Evolutionary conservation across 1,140 invertebrate species (phyloP).

Genomic region (Steinernema feltiae): DNA sequence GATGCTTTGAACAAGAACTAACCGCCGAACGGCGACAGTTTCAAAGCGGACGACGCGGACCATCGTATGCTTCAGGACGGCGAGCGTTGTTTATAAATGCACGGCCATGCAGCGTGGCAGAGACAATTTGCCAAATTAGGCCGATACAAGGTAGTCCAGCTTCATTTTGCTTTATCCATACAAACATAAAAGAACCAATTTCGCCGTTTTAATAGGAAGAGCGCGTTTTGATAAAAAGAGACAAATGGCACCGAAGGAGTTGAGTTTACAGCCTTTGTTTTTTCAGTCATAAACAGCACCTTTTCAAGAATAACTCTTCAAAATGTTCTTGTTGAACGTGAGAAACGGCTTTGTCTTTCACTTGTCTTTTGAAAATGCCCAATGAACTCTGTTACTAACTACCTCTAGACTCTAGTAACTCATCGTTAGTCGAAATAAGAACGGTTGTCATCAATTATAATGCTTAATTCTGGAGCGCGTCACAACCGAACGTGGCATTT

Average conservation of each 20-base stretch:
- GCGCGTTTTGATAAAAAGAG: too few relatives aligned
- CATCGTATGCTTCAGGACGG: neutral
- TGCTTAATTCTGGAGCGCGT: too few relatives aligned
- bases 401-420: too few relatives aligned
- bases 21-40: neutral
- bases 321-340: neutral
- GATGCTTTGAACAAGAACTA: neutral
- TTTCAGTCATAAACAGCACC: neutral
- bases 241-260: too few relatives aligned
- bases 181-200: neutral
- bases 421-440: too few relatives aligned
- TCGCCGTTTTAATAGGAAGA: too few relatives aligned
- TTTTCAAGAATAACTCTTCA: neutral
- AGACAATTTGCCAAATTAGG: conserved; percentile 15
- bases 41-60: neutral
- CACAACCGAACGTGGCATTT: too few relatives aligned
- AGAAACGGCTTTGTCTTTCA: neutral
- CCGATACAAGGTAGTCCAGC: neutral
- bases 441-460: too few relatives aligned
- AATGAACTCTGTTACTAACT: too few relatives aligned
- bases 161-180: neutral
- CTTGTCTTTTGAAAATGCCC: neutral
- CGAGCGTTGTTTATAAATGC: conserved; percentile 5
- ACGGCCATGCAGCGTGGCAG: conserved; percentile 10
- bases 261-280: neutral